phyloP scores from a whole-genome alignment of 2,888 invertebrate genomes.

The Morinoia aosen region DNA sequence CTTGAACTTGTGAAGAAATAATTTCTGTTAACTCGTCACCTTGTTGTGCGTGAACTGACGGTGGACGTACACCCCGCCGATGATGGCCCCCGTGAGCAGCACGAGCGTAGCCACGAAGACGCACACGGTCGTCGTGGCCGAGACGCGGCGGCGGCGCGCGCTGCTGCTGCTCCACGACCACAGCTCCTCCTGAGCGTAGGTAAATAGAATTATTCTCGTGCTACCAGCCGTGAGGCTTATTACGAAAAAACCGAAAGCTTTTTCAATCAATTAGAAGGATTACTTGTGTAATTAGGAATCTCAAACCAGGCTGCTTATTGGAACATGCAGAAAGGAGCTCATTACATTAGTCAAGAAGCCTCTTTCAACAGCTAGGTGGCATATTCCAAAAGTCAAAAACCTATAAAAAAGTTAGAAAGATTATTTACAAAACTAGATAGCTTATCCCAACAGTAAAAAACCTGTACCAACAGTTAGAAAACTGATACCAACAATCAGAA shows the following conservation, averaged over 20 bases:
- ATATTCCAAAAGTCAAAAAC: background rate
- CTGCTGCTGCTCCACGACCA: slow-evolving; percentile 43
- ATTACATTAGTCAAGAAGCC: no score
- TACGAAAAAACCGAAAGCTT: background rate
- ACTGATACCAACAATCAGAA: no score
- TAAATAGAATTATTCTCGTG: no score
- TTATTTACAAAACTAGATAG: no score
- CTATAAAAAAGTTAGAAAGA: background rate
- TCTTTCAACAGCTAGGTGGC: no score
- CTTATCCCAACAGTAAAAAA: no score
- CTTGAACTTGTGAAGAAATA: no score
- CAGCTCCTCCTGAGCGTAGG: slow-evolving; percentile 12
- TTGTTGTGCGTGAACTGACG: slow-evolving; percentile 79
- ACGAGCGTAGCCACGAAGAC: slow-evolving; percentile 80
- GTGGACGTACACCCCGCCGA: slow-evolving; percentile 83
- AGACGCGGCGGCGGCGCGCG: slow-evolving; percentile 71
- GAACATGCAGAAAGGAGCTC: no score
- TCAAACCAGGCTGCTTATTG: slow-evolving; percentile 10
- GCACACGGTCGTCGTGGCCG: slow-evolving; percentile 78
- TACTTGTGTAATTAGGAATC: background rate
- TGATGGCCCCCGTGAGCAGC: slow-evolving; percentile 80
- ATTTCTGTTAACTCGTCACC: slow-evolving; percentile 62
- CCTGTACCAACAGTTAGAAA: no score
- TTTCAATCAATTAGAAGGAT: background rate
- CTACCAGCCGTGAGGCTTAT: no score